phyloP scores from a whole-genome alignment of 2,113 vertebrate species.

The Dicerorhinus sumatrensis region DNA sequence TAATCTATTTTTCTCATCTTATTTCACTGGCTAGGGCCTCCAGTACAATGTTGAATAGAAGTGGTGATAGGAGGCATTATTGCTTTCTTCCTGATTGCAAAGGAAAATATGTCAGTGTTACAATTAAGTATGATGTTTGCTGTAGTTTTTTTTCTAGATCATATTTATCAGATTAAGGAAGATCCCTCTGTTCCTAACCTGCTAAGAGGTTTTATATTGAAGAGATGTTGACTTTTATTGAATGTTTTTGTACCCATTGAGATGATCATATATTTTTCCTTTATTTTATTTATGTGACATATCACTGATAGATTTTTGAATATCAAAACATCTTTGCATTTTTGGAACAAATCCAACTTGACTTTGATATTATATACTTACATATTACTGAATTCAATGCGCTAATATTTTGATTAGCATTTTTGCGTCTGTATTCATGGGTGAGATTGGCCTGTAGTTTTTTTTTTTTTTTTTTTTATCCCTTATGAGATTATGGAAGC shows the following conservation, averaged over 20 bases:
- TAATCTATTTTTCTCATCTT: background rate
- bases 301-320: background rate
- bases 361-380: background rate
- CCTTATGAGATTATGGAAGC: background rate
- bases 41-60: background rate
- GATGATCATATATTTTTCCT: background rate
- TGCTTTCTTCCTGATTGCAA: background rate
- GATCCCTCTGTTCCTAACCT: background rate
- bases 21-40: background rate
- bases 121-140: background rate
- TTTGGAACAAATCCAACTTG: background rate
- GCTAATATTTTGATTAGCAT: background rate
- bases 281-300: background rate
- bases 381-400: background rate
- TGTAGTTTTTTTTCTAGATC: background rate
- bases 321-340: background rate
- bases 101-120: background rate
- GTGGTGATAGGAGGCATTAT: background rate
- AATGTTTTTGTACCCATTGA: background rate
- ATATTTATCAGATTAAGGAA: background rate
- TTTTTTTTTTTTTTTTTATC: background rate
- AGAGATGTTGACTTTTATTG: background rate
- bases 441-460: background rate
- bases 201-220: background rate
- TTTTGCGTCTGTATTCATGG: background rate